Base-by-base conservation (phyloP, 2,113 vertebrate species). In the Sturnira hondurensis region DNA sequence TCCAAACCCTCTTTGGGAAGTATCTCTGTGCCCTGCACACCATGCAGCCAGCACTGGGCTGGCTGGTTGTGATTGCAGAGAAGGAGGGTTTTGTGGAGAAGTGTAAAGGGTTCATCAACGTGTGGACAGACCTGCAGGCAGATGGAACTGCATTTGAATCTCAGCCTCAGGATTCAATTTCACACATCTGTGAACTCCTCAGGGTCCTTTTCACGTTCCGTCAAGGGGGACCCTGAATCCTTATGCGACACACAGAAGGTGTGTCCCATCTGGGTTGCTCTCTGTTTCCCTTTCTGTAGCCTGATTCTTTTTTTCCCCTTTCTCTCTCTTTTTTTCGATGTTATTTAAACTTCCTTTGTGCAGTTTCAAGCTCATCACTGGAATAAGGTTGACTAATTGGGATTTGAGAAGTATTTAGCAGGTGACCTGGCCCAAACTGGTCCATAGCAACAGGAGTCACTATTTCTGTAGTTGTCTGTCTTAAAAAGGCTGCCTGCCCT, bases 221-320 rank as follows among this genome's bases (percentile, higher is more conserved):
- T 20, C 8, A 41, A 65, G 61, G 47, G 58, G 36, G 7, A 13
- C n/a, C 19, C 31, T 52, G 1, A 31, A n/a, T 38, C 20, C 16
- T 84, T 47, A 2, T 0, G 0, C 2, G 4, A 70, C 8, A 31
- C 9, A 3, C 7, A 14, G 73, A 71, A 85, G n/a, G 10, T 17
- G 0, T 2, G 1, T 74, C 71, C n/a, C 6, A 0, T 80, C 13
- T 17, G 19, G 22, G 26, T 8, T 24, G 24, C 26, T 71, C 52
- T 76, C 61, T 81, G 38, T 67, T 26, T 54, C 73, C 7, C 45
- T 70, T 19, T 31, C 5, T 38, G 24, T 52, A 6, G 19, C 13
- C 47, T 50, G 33, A 67, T 67, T 38, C 19, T 16, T 50, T 38
- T 0, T 4, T n/a, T 15, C 24, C 9, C 2, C 10, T 47, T 47